These are phyloP conservation scores for Panthera uncia DNA, from an alignment of 2,113 vertebrate species.

Conservation along the genomic window DNA sequence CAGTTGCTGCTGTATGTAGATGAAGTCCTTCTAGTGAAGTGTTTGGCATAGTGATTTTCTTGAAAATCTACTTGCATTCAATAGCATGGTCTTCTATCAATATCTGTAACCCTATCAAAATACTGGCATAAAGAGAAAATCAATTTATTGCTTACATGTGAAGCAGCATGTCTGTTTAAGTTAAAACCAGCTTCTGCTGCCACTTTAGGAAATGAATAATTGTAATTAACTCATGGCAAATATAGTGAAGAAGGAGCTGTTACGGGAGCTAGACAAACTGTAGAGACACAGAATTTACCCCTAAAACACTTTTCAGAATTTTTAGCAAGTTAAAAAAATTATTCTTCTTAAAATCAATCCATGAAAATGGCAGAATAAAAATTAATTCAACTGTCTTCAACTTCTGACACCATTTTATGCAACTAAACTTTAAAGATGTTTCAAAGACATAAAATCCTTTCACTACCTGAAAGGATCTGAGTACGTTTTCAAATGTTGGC, in stretches of 20 bases:
- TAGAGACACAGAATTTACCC: neutral
- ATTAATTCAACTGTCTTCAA: neutral
- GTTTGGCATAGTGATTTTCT: constrained; percentile 39
- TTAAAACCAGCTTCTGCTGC: neutral
- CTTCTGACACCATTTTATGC: neutral
- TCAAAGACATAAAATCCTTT: neutral
- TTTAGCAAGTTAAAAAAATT: neutral
- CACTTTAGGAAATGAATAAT: neutral
- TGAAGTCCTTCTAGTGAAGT: constrained; percentile 55
- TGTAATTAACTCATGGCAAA: neutral
- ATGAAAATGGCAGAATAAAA: constrained; percentile 33
- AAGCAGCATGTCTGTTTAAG: neutral
- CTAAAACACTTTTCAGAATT: constrained; percentile 14
- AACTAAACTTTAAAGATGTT: neutral
- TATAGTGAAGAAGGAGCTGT: neutral
- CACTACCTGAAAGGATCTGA: neutral
- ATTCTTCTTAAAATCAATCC: neutral
- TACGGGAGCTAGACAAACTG: neutral
- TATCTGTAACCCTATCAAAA: constrained; percentile 48
- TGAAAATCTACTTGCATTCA: constrained; percentile 61
- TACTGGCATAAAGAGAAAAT: neutral
- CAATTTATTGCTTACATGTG: neutral
- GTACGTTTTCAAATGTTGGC: neutral
- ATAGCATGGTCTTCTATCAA: constrained; percentile 17
- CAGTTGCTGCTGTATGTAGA: constrained; percentile 54